phyloP scores from a whole-genome alignment of 2,888 invertebrate species.

The Pterostichus madidus region DNA sequence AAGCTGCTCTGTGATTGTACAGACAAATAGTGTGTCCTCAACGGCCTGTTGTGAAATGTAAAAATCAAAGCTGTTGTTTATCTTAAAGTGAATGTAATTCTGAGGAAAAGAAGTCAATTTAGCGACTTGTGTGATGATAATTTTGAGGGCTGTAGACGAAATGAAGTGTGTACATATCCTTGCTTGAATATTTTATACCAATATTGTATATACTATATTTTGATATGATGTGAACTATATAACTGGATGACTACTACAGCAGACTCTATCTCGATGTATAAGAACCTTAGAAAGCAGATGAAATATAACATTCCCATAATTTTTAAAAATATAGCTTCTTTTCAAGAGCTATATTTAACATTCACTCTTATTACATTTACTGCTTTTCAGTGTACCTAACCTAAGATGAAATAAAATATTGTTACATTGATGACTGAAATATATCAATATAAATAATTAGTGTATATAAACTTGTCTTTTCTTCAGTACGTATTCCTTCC shows the following conservation, averaged over 20 bases:
- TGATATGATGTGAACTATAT: constrained; percentile 73
- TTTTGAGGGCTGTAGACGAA: constrained; percentile 48
- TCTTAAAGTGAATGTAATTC: constrained; percentile 18
- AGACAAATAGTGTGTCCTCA: neutral
- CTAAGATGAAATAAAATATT: constrained; percentile 47
- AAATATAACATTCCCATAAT: constrained; percentile 44
- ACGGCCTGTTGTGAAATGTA: neutral
- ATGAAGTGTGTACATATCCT: constrained; percentile 76
- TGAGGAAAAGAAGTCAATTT: constrained; percentile 55
- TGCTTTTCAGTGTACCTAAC: constrained; percentile 63
- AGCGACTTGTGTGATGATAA: constrained; percentile 58
- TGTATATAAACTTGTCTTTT: constrained; percentile 40
- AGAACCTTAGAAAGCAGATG: constrained; percentile 29
- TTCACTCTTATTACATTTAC: constrained; percentile 49
- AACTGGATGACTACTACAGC: constrained; percentile 64
- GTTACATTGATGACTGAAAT: constrained; percentile 64
- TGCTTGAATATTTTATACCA: constrained; percentile 75
- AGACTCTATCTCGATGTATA: constrained; percentile 18
- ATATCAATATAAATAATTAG: constrained; percentile 55
- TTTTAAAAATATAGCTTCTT: constrained; percentile 41
- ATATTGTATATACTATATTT: constrained; percentile 77
- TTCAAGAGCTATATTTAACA: constrained; percentile 26
- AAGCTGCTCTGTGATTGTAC: constrained; percentile 35
- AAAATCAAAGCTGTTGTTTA: constrained; percentile 38
- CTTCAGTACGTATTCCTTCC: neutral